Evolutionary conservation across 2,797 vertebrate species (phyloP).

Genomic region (Pantherophis vulpinus): DNA sequence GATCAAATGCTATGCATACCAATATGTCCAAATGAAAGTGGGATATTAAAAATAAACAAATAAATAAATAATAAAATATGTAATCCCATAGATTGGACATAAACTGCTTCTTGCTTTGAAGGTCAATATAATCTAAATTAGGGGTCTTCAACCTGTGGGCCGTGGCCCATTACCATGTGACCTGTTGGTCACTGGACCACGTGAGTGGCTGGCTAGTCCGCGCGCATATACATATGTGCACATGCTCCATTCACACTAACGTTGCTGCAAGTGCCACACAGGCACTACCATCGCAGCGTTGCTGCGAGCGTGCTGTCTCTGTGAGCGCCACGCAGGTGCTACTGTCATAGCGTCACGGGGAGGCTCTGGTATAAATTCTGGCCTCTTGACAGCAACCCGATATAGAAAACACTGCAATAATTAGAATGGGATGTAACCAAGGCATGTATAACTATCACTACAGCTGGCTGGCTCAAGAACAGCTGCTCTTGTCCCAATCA

Average conservation of each 20-base stretch:
- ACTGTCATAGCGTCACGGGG: fast-evolving
- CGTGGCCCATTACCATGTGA: too few species aligned
- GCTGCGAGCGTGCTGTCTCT: too few species aligned
- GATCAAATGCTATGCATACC: neutral
- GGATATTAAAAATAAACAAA: neutral
- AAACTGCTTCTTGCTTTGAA: neutral
- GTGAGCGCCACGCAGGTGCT: too few species aligned
- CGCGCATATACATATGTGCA: too few species aligned
- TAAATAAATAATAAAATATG: neutral
- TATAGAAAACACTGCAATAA: neutral
- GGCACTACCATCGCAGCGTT: too few species aligned
- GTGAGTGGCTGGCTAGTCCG: too few species aligned
- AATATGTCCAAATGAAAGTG: neutral
- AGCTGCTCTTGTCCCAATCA: neutral
- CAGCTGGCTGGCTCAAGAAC: neutral
- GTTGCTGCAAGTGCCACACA: too few species aligned
- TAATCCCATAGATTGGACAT: neutral
- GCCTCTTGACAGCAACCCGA: neutral
- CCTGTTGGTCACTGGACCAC: too few species aligned
- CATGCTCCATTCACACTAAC: too few species aligned
- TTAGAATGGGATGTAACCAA: neutral
- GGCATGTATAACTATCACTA: neutral
- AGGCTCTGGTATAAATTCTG: neutral
- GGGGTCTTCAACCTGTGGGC: too few species aligned
- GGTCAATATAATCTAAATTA: neutral